A percentile compares a stretch with the other conserved stretches of the same genome.
Evolutionary conservation across 2,797 vertebrate genomes (phyloP).

Genomic region (Graptemys geographica): DNA sequence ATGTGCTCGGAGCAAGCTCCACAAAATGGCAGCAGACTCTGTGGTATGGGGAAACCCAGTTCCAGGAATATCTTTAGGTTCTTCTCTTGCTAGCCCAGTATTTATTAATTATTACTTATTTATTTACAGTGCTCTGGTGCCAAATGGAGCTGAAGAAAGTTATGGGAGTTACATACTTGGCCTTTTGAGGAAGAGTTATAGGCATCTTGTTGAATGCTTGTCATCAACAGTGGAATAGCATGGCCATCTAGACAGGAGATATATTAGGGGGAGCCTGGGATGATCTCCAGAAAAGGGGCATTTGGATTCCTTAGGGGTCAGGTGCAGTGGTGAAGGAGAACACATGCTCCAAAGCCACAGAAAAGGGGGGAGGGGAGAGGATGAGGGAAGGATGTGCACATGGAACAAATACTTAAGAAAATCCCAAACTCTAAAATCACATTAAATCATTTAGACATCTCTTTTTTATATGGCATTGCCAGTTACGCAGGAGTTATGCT

Average conservation of each 20-base stretch:
- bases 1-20: not conserved
- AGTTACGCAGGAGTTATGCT: slow-evolving; percentile 25
- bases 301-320: slow-evolving; percentile 1
- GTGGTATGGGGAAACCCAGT: not conserved
- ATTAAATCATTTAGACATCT: not conserved
- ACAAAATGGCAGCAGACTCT: not conserved
- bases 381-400: not conserved
- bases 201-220: not conserved
- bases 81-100: not conserved
- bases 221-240: not conserved
- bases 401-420: not conserved
- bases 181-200: not conserved
- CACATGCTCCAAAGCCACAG: not conserved
- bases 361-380: not conserved
- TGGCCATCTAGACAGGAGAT: not conserved
- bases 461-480: not conserved
- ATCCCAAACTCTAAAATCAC: not conserved
- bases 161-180: accelerated
- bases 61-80: not conserved
- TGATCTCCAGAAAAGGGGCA: slow-evolving; percentile 33
- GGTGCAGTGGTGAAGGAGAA: not conserved
- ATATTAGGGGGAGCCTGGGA: not conserved
- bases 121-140: not conserved
- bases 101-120: accelerated
- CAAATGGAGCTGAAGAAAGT: not conserved